A percentile compares a stretch with the other conserved stretches of the same genome.
phyloP scores from a whole-genome alignment of 2,888 invertebrate genomes.

The Apocheima hispidaria region DNA sequence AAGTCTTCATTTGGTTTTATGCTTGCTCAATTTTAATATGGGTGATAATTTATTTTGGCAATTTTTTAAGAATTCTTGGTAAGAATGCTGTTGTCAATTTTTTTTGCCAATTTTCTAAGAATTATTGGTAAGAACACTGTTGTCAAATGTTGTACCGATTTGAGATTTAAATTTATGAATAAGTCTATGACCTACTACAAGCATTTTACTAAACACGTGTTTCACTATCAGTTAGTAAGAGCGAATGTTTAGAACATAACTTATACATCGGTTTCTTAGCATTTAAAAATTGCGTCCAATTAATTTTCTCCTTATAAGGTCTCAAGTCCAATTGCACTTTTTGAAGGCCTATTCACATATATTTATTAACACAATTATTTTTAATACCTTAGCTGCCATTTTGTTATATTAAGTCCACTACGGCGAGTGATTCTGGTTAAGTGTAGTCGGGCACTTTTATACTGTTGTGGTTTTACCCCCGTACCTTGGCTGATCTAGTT shows the following conservation, averaged over 20 bases:
- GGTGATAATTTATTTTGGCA: background rate
- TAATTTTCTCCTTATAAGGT: slow-evolving; percentile 18
- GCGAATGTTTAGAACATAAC: background rate
- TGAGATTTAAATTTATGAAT: background rate
- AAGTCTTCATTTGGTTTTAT: slow-evolving; percentile 1
- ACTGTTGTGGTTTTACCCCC: slow-evolving; percentile 73
- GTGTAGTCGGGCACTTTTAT: slow-evolving; percentile 74
- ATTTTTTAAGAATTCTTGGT: no score
- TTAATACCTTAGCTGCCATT: slow-evolving; percentile 83
- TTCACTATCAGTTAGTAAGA: slow-evolving; percentile 1
- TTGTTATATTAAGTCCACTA: slow-evolving; percentile 75
- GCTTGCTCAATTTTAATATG: background rate
- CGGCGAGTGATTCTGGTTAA: slow-evolving; percentile 76
- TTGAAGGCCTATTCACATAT: slow-evolving; percentile 12
- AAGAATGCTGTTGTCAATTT: background rate
- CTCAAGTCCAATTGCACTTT: slow-evolving; percentile 30
- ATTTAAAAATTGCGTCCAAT: slow-evolving; percentile 11
- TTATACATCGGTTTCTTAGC: slow-evolving; percentile 9
- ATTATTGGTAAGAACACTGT: no score
- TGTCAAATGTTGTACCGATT: background rate
- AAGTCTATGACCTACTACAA: background rate
- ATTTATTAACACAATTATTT: slow-evolving; percentile 37
- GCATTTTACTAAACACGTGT: background rate
- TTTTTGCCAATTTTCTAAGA: background rate
- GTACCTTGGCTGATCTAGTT: slow-evolving; percentile 54